Evolutionary conservation across 2,797 vertebrate species (phyloP).

Genomic region (Coranthus polyacanthus): DNA sequence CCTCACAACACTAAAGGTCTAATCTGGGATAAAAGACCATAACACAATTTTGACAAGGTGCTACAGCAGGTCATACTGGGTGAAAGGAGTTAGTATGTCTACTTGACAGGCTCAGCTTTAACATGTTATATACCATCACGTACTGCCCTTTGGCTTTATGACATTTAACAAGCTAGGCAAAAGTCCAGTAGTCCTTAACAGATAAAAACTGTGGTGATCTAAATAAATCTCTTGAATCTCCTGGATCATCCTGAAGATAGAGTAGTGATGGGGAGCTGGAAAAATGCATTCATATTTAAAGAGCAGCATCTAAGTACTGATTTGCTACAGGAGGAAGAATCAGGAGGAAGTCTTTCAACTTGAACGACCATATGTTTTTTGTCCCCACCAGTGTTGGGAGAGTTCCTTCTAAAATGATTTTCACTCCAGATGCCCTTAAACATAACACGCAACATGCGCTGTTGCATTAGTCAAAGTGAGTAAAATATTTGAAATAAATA

Average conservation of each 20-base stretch:
- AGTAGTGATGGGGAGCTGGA: neutral
- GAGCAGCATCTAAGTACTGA: slow-evolving; percentile 10
- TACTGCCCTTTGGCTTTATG: too few species aligned
- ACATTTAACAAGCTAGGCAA: too few species aligned
- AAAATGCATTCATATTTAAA: slow-evolving; percentile 22
- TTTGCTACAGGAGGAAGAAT: slow-evolving; percentile 14
- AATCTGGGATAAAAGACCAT: slow-evolving; percentile 66
- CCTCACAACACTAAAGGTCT: slow-evolving; percentile 53
- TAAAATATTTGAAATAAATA: too few species aligned
- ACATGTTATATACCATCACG: slow-evolving; percentile 2
- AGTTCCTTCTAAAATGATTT: too few species aligned
- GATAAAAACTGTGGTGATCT: neutral
- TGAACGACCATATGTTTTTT: neutral
- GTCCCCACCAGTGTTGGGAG: too few species aligned
- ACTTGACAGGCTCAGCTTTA: slow-evolving; percentile 9
- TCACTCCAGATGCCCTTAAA: too few species aligned
- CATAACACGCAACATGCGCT: too few species aligned
- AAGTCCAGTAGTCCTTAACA: too few species aligned
- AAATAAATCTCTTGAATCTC: slow-evolving; percentile 2
- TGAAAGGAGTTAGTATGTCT: neutral
- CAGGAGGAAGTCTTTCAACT: slow-evolving; percentile 9
- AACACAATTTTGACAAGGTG: slow-evolving; percentile 53
- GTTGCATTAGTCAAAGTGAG: too few species aligned
- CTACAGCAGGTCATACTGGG: slow-evolving; percentile 20
- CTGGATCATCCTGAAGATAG: neutral